Conservation (phyloP, 2,888 invertebrate genomes). For the Candidula unifasciata region DNA sequence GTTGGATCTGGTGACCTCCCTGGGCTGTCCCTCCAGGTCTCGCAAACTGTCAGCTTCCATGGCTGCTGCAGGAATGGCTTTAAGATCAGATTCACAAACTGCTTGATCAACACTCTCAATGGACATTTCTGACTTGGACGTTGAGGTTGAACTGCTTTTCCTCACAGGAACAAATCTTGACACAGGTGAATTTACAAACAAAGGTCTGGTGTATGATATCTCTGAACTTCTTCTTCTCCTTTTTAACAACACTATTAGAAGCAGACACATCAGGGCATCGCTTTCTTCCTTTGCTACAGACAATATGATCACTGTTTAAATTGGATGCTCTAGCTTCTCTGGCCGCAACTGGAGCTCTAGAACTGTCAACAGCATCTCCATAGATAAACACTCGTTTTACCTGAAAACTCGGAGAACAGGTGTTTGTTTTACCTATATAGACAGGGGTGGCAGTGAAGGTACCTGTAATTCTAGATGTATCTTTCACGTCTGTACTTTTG, state of each 20-base stretch:
- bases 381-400: slow-evolving; percentile 17
- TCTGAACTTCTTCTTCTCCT: slow-evolving; percentile 23
- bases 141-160: slow-evolving; percentile 6
- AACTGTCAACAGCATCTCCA: not conserved
- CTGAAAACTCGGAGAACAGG: slow-evolving; percentile 1
- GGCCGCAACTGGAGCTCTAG: not conserved
- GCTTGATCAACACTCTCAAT: slow-evolving; percentile 48
- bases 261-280: slow-evolving; percentile 35
- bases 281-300: slow-evolving; percentile 24
- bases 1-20: slow-evolving; percentile 40
- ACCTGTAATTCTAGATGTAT: not conserved
- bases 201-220: not conserved
- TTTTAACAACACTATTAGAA: slow-evolving; percentile 23
- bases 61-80: slow-evolving; percentile 26
- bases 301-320: not conserved
- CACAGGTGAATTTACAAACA: not conserved
- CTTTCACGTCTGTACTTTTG: not conserved
- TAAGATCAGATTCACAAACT: slow-evolving; percentile 46
- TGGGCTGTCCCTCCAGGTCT: not conserved
- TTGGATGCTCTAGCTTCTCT: not conserved
- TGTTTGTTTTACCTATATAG: slow-evolving; percentile 31
- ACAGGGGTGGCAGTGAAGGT: slow-evolving; percentile 51
- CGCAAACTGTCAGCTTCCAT: slow-evolving; percentile 16
- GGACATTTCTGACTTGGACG: slow-evolving; percentile 47
- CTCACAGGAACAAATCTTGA: not conserved